Percentiles rank a stretch among this genome's conserved stretches.
These are phyloP conservation scores for Anthonomus grandis DNA, from an alignment of 1,140 invertebrate species.

Conservation along the genomic window DNA sequence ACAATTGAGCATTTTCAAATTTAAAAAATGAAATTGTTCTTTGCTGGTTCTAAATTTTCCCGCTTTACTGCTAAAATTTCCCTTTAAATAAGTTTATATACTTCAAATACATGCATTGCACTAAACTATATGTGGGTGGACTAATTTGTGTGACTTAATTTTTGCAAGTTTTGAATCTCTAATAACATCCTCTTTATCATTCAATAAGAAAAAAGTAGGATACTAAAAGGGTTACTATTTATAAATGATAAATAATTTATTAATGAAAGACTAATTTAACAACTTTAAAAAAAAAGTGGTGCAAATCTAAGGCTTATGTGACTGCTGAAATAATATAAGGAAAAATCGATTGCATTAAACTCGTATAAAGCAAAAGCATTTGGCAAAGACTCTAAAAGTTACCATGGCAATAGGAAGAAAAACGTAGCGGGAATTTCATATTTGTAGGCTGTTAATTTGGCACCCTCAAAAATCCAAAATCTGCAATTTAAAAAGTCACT, in stretches of 20 bases:
- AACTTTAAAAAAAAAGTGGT: neutral
- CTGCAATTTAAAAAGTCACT: neutral
- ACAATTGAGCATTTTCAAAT: too few relatives aligned
- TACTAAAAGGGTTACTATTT: neutral
- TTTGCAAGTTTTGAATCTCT: neutral
- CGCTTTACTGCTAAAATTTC: too few relatives aligned
- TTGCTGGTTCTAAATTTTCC: too few relatives aligned
- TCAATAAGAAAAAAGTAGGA: neutral
- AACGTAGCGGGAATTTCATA: constrained; percentile 7
- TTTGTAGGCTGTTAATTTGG: neutral
- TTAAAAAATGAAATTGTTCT: too few relatives aligned
- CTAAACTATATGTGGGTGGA: too few relatives aligned
- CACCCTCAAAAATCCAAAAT: constrained; percentile 6
- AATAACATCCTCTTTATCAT: neutral
- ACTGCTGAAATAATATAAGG: constrained; percentile 1
- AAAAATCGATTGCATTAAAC: constrained; percentile 10
- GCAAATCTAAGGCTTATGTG: neutral
- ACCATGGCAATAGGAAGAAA: constrained; percentile 13
- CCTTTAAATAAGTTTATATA: too few relatives aligned
- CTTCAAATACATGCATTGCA: too few relatives aligned
- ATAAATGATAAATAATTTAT: neutral
- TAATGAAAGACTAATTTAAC: neutral
- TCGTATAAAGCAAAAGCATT: neutral
- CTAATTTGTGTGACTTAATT: neutral
- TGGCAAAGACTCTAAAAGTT: neutral